Evolutionary conservation across 2,888 invertebrate species (phyloP).

Genomic region (Cryptosula pallasiana): DNA sequence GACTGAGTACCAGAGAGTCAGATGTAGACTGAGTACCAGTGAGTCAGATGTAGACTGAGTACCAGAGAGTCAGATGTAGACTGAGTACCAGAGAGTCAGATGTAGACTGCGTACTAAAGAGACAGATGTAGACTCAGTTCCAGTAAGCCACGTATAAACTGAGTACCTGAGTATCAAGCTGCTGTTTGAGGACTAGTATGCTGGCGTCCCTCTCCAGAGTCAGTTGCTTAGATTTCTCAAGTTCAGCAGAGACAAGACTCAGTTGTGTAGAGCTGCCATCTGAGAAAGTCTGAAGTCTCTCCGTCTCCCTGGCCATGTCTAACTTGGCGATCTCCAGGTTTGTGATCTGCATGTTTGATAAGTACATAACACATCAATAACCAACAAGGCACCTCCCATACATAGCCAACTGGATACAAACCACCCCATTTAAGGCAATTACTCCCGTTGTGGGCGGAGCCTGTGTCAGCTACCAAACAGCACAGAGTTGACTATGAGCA

Average conservation of each 20-base stretch:
- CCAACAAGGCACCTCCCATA: too few relatives aligned
- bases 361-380: not conserved
- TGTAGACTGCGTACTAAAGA: too few relatives aligned
- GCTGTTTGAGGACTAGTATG: not conserved
- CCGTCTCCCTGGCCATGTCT: not conserved
- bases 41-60: too few relatives aligned
- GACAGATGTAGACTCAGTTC: too few relatives aligned
- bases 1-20: too few relatives aligned
- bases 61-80: too few relatives aligned
- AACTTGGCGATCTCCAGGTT: not conserved
- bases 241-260: not conserved
- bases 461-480: too few relatives aligned
- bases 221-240: not conserved
- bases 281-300: not conserved
- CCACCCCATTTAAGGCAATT: too few relatives aligned
- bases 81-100: too few relatives aligned
- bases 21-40: too few relatives aligned
- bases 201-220: not conserved
- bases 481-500: not conserved
- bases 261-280: not conserved
- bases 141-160: not conserved
- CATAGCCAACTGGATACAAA: too few relatives aligned
- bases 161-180: slow-evolving; percentile 4
- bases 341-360: not conserved
- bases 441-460: too few relatives aligned